A percentile compares a stretch with the other conserved stretches of the same genome.
phyloP scores from a whole-genome alignment of 2,113 vertebrate genomes.

The Channa argus region DNA sequence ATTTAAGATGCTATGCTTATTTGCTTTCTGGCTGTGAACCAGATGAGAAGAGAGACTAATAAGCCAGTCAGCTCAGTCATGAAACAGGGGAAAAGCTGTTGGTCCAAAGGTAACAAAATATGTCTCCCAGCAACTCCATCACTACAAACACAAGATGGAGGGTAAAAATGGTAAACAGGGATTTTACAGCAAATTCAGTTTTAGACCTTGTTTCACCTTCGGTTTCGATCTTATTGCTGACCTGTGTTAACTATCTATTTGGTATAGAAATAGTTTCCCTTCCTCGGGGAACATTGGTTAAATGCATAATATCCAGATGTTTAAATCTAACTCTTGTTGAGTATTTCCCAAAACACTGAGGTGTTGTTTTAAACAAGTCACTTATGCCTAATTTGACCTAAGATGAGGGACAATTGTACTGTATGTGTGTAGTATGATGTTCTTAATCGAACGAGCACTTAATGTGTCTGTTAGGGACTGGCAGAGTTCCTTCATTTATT shows the following conservation, averaged over 20 bases:
- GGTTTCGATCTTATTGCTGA: neutral
- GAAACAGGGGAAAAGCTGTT: too few relatives aligned
- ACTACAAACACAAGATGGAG: too few relatives aligned
- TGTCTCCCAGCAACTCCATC: too few relatives aligned
- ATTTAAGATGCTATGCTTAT: neutral
- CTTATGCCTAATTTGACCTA: neutral
- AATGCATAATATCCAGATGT: neutral
- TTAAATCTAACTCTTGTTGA: neutral
- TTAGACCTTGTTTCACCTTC: too few relatives aligned
- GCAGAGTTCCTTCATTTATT: constrained; percentile 37
- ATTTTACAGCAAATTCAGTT: too few relatives aligned
- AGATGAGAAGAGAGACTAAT: neutral
- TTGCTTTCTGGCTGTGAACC: neutral
- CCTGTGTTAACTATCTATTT: neutral
- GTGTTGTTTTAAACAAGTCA: constrained; percentile 19
- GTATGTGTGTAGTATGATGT: constrained; percentile 5
- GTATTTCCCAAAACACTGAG: neutral
- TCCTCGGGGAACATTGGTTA: neutral
- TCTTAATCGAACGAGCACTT: constrained; percentile 37
- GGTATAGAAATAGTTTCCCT: neutral
- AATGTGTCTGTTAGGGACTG: constrained; percentile 27
- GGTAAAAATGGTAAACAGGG: too few relatives aligned
- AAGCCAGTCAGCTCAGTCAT: too few relatives aligned
- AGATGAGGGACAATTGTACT: constrained; percentile 20
- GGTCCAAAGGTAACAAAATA: too few relatives aligned